A percentile compares a stretch with the other conserved stretches of the same genome.
These are phyloP conservation scores for Drosophila tropicalis DNA, from an alignment of 1,140 invertebrate species.

Conservation along the genomic window DNA sequence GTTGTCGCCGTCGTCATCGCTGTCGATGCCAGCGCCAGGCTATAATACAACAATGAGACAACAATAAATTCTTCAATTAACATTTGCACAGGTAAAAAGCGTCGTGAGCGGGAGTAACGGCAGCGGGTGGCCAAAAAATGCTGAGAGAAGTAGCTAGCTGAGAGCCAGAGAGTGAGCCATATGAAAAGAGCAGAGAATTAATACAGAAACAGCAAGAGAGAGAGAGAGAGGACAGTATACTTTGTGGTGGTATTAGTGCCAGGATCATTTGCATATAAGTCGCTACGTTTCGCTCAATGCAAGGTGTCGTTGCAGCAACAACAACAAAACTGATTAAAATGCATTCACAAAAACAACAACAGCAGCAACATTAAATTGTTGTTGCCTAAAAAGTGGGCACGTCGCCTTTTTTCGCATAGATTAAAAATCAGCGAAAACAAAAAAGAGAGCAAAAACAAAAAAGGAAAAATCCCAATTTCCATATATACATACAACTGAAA, in stretches of 20 bases:
- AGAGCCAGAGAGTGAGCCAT: slow-evolving; percentile 22
- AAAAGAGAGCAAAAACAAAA: slow-evolving; percentile 26
- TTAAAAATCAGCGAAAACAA: slow-evolving; percentile 55
- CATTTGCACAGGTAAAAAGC: slow-evolving; percentile 78
- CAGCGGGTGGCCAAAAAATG: slow-evolving; percentile 8
- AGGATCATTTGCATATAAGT: slow-evolving; percentile 82
- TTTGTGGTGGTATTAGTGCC: slow-evolving; percentile 35
- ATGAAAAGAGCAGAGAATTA: not conserved
- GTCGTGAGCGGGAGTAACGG: slow-evolving; percentile 39
- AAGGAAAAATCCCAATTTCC: slow-evolving; percentile 11
- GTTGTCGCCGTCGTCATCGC: slow-evolving; percentile 42
- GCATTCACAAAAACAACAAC: slow-evolving; percentile 36
- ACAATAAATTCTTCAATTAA: slow-evolving; percentile 82
- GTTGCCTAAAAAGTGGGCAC: slow-evolving; percentile 73
- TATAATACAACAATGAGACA: slow-evolving; percentile 77
- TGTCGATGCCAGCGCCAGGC: slow-evolving; percentile 43
- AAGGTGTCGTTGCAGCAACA: slow-evolving; percentile 63
- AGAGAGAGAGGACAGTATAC: slow-evolving; percentile 2
- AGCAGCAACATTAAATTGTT: slow-evolving; percentile 55
- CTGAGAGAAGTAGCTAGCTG: slow-evolving; percentile 13
- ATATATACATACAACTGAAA: not conserved
- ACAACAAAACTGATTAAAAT: slow-evolving; percentile 51
- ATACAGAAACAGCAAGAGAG: slow-evolving; percentile 38
- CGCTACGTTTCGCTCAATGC: slow-evolving; percentile 46
- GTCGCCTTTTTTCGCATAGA: slow-evolving; percentile 77